phyloP scores from a whole-genome alignment of 2,113 vertebrate species.

The Todiramphus saurophagus region DNA sequence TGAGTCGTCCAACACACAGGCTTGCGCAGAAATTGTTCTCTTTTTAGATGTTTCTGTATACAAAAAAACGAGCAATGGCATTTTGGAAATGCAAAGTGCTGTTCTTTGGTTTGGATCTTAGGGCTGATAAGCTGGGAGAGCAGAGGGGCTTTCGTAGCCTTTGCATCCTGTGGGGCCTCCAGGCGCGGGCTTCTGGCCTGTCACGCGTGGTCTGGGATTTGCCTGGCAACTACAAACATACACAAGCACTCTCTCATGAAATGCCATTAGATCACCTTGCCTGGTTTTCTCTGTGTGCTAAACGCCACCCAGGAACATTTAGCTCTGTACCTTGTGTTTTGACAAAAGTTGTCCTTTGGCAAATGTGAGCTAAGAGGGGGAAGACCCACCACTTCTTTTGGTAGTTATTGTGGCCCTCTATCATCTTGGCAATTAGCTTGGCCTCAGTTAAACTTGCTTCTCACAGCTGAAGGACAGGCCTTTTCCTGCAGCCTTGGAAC shows the following conservation, averaged over 20 bases:
- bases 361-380: not conserved
- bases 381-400: not conserved
- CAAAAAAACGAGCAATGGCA: not conserved
- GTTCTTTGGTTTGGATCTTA: not conserved
- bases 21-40: not conserved
- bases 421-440: not conserved
- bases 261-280: not conserved
- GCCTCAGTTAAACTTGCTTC: not conserved
- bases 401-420: not conserved
- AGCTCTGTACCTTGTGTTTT: not conserved
- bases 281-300: not conserved
- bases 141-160: not conserved
- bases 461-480: not conserved
- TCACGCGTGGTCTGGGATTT: accelerated
- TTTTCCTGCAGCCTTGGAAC: not conserved
- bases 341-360: not conserved
- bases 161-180: accelerated
- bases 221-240: accelerated
- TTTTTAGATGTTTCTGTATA: not conserved
- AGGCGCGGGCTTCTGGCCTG: accelerated
- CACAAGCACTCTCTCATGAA: not conserved
- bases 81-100: not conserved
- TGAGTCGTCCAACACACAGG: not conserved
- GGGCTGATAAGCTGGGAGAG: not conserved
- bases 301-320: not conserved